Evolutionary conservation across 2,888 invertebrate species (phyloP), one percentile per base, ranked within the genome.

Genomic region (Lasioglossum calceatum): DNA sequence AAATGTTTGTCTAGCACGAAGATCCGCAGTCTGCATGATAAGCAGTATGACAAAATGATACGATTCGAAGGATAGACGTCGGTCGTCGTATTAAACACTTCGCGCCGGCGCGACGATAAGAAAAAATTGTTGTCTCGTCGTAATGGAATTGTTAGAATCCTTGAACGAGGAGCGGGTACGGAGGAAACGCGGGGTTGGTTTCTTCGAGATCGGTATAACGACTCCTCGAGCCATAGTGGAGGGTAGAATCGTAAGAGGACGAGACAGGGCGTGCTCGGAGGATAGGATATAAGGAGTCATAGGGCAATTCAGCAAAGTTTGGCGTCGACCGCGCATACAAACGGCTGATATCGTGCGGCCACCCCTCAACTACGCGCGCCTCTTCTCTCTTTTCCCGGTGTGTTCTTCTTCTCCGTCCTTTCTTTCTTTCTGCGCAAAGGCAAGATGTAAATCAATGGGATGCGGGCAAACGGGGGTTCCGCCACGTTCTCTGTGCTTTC

Each of bases 231-330:
- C 72, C 74, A 67, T 79, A 67, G 85, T 79, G 76, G 88, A 88
- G 85, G 86, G 84, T 84, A 88, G 87, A 88, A 90, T 88, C 83
- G 88, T 79, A 87, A 86, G 88, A 81, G 85, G 86, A 85, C 77
- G 78, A 79, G 86, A 81, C 86, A 78, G 75, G 83, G 85, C 82
- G 86, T 84, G 79, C 79, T 86, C 79, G 79, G 86, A 88, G 91
- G 87, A 88, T 90, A 89, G 93, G 91, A 91, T 92, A 91, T 93
- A 94, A 94, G 93, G 92, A 95, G 95, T 94, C 95, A 93, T 93
- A 94, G 94, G 92, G 94, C 95, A 94, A 95, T 95, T 95, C 95
- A 93, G 95, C 94, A 95, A 95, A 95, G 94, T 95, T 95, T 95
- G 94, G 93, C 93, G 92, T 93, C 92, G 93, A 93, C 92, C 94